Base-by-base conservation (phyloP, 2,113 vertebrate genomes). In the Myotis davidii region DNA sequence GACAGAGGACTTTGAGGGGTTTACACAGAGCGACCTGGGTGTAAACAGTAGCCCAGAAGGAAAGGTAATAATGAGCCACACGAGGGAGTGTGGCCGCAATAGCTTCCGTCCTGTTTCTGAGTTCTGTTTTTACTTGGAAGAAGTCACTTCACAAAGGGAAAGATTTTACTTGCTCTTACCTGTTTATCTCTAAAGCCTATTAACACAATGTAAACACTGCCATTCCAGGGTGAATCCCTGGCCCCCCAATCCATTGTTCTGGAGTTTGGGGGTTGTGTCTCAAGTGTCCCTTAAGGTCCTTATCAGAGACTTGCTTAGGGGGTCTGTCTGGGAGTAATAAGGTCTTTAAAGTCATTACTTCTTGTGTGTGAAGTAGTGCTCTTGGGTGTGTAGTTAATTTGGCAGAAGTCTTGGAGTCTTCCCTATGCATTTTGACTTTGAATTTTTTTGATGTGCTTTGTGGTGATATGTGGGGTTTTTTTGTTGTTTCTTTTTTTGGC, bases 1-100 rank as follows among this genome's bases (percentile, higher is more conserved):
- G 94, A 97, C 37, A 0, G 99, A 99, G 93, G 98, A 97, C 11
- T 99, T 99, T 90, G 98, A 99, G 98, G 99, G 99, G 8, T 99
- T 99, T 45, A 13, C 96, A 10, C 97, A 97, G 94, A 98, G 92
- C 0, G 98, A 97, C 59, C 96, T 98, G 91, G 96, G 95, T 50
- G 13, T 82, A 13, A 96, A 84, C 90, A 96, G 94, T 86, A 85
- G 96, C 89, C 94, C 97, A 42, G 98, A 97, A 76, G 91, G 94
- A 77, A 98, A 83, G 98, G 98, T 98, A 95, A 96, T 91, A 48
- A 48, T 61, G 13, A 21, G 3, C 45, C 18, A 0, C 9, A 1
- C 0, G 3, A 27, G 18, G 59, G 16, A 20, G 4, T 18, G 17
- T 61, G 88, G 65, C 5, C 61, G 20, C n/a, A 8, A 8, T 27